Base-by-base conservation (phyloP, 1,140 invertebrate genomes). In the Aphelenchoides avenae region DNA sequence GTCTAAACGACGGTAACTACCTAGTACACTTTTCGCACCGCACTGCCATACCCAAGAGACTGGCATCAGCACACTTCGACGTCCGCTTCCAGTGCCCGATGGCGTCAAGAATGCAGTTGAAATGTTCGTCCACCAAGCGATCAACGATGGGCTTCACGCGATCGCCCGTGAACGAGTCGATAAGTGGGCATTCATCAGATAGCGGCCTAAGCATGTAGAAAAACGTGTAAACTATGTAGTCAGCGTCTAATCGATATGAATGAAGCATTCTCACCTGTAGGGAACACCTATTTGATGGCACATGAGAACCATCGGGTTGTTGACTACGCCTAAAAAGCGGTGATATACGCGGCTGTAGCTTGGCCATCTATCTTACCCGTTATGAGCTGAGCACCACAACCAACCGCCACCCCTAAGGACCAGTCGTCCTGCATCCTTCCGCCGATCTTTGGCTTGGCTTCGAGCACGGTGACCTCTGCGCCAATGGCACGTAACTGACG, bases 241-340 rank as follows among this genome's bases (percentile, higher is more conserved):
- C 30, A n/a, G 53, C 27, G n/a, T 55, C 51, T 7, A 56, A 11
- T 7, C 6, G 3, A 3, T 3, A 4, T 46, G 50, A 3, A n/a
- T 57, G 39, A 11, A 61, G 34, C 13, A 66, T 55, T 66, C 27
- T 5, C 15, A 64, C 36, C 53, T 36, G 36, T 67, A 67, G 26
- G 31, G 29, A 0, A 68, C 31, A 5, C 53, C 58, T 41, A 79
- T 77, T 73, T 82, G 81, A 30, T 78, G 59, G 53, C 76, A 77
- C 36, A 82, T 71, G 0, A 81, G 55, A 31, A 77, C 70, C 15
- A 82, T 68, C 3, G 81, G 81, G 64, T 82, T 82, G 66, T 82
- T 82, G 30, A 75, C 60, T 43, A 74, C 71, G 3, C 81, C 80
- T 24, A 75, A 76, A 20, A 82, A 44, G 11, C 80, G 64, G 48